Conservation (phyloP, 2,888 invertebrate genomes). For the Nymphalis urticae region DNA sequence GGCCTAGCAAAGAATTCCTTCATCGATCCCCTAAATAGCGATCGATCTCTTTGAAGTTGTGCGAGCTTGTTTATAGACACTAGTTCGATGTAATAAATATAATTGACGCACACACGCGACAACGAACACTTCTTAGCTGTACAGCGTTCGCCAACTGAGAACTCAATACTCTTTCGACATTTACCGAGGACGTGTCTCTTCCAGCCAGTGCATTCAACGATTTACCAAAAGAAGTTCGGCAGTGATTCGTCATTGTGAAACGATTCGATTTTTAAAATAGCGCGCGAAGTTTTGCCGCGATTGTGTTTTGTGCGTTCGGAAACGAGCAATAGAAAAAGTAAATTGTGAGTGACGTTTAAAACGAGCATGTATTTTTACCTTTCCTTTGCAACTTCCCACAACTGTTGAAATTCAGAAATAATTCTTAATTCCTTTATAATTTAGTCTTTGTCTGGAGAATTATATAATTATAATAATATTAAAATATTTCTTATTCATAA, state of each 20-base stretch:
- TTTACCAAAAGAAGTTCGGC: slow-evolving; percentile 36
- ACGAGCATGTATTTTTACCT: slow-evolving; percentile 42
- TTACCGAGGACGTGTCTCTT: slow-evolving; percentile 68
- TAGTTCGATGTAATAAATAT: slow-evolving; percentile 76
- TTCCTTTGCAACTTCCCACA: slow-evolving; percentile 18
- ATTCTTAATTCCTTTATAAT: not conserved
- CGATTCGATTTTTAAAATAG: slow-evolving; percentile 56
- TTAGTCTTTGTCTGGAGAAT: not conserved
- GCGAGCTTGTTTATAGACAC: slow-evolving; percentile 70
- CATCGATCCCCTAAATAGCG: slow-evolving; percentile 65
- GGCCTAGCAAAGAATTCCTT: slow-evolving; percentile 43
- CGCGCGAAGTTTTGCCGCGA: slow-evolving; percentile 52
- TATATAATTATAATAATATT: no score
- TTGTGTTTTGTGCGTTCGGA: slow-evolving; percentile 56
- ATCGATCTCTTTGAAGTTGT: slow-evolving; percentile 78
- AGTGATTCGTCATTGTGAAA: slow-evolving; percentile 36
- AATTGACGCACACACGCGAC: slow-evolving; percentile 74
- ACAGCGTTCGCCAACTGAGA: slow-evolving; percentile 66
- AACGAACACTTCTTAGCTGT: slow-evolving; percentile 61
- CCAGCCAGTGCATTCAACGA: slow-evolving; percentile 60
- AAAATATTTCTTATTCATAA: no score
- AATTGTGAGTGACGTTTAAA: slow-evolving; percentile 59
- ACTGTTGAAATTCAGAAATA: slow-evolving; percentile 9
- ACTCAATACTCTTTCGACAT: slow-evolving; percentile 75
- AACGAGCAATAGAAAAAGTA: slow-evolving; percentile 49